These are phyloP conservation scores for Melanaphis sacchari DNA, from an alignment of 1,140 invertebrate species.

Conservation along the genomic window DNA sequence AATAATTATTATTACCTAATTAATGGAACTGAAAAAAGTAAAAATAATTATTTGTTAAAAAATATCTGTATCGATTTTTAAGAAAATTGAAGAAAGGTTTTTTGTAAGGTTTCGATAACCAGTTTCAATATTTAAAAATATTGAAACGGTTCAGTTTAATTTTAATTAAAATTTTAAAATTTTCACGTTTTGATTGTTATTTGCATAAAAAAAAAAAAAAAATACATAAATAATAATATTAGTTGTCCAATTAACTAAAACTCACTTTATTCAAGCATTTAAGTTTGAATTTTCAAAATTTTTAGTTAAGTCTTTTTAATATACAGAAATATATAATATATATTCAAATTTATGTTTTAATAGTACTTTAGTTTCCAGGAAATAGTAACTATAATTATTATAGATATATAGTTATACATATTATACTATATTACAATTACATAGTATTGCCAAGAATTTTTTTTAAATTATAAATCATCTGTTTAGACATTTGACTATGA, in stretches of 20 bases:
- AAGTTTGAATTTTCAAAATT: not conserved
- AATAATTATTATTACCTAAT: not conserved
- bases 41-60: not conserved
- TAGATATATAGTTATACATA: not conserved
- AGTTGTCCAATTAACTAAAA: not conserved
- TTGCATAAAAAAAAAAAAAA: not conserved
- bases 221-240: not conserved
- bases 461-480: not conserved
- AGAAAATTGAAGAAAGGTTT: not conserved
- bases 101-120: not conserved
- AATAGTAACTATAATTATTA: not conserved
- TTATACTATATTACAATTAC: not conserved
- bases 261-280: too few species aligned
- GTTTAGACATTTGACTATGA: not conserved
- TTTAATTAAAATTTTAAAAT: not conserved
- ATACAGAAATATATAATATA: not conserved
- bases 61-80: not conserved
- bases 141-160: not conserved
- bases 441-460: not conserved
- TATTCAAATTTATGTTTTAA: not conserved
- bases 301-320: not conserved
- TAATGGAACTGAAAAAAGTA: not conserved
- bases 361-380: not conserved
- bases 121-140: not conserved
- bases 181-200: not conserved